Evolutionary conservation across 2,888 invertebrate species (phyloP), one percentile per base, ranked within the genome.

Genomic region (Nephrotoma appendiculata): DNA sequence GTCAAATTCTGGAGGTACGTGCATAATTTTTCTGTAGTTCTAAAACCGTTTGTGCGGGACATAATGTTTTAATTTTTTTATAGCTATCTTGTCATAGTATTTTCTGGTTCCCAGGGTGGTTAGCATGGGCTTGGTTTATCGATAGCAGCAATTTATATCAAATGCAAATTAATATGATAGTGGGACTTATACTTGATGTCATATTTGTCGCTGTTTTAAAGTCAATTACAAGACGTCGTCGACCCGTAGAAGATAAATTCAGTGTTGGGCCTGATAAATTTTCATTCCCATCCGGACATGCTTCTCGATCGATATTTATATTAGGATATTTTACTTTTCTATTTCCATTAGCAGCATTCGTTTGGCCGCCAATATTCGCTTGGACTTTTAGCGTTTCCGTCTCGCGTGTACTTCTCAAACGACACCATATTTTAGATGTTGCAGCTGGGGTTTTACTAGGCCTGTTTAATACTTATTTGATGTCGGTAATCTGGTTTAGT

Each of bases 211-310:
- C 96, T 7, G 88, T 96, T 4, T 89, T 95, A 11, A 98, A 98
- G 92, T 95, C 98, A 0, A 91, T 94, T 86, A 94, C 95, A 6
- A 93, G 98, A 88, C 93, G 98, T 89, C 93, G 95, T 88, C 93
- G 98, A 44, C 98, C 98, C 15, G 92, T 92, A 87, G 94, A 94
- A 88, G 96, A 96, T 90, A 93, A 95, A 88, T 91, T 95, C 87
- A 93, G 93, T 48, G 92, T 97, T 31, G 96, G 97, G 0, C 96
- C 98, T 0, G 98, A 98, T 91, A 96, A 97, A 89, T 84, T 42
- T 42, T 84, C 84, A 42, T 99, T 99, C 91, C 99, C 99, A 11
- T 99, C 98, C 0, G 98, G 98, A 0, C 99, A 99, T 91, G 95
- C 97, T 0, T 97, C 98, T 43, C 92, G 99, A 88, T 95, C 97